Evolutionary conservation across 2,113 vertebrate species (phyloP).

Genomic region (Oryzias woworae): DNA sequence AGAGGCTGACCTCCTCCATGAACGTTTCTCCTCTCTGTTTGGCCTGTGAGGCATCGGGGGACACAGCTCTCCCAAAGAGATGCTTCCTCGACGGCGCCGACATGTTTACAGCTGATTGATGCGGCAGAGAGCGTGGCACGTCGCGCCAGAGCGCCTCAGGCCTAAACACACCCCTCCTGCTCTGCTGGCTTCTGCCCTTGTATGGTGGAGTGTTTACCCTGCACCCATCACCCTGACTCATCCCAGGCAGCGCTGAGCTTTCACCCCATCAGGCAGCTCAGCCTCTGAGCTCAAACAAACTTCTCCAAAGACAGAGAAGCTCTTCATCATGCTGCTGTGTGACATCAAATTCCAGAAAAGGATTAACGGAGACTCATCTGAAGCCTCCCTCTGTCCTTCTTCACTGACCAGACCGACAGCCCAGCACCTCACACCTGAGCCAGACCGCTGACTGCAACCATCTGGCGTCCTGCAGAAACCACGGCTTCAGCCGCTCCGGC

Average conservation of each 20-base stretch:
- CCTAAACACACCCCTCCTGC: constrained; percentile 50
- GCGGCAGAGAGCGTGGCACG: constrained; percentile 44
- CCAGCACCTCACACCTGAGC: no score
- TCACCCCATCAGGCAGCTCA: background rate
- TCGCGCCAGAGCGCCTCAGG: constrained; percentile 27
- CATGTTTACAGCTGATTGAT: constrained; percentile 71
- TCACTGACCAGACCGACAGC: constrained; percentile 4
- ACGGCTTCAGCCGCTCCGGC: no score
- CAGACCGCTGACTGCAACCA: no score
- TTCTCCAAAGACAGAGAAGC: background rate
- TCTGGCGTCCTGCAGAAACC: no score
- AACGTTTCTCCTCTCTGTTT: no score
- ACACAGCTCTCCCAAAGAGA: no score
- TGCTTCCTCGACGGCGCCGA: background rate
- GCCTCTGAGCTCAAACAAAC: background rate
- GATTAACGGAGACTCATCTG: constrained; percentile 5
- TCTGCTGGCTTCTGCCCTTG: constrained; percentile 53
- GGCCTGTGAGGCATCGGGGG: no score
- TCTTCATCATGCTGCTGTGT: constrained; percentile 9
- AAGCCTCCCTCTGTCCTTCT: constrained; percentile 1
- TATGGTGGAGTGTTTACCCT: constrained; percentile 59
- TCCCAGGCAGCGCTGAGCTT: constrained; percentile 35
- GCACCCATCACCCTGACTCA: constrained; percentile 38
- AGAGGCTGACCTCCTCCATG: no score
- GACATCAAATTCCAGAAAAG: constrained; percentile 25